These are phyloP conservation scores for Leucophenga montana DNA, from an alignment of 2,888 invertebrate genomes.

Conservation along the genomic window DNA sequence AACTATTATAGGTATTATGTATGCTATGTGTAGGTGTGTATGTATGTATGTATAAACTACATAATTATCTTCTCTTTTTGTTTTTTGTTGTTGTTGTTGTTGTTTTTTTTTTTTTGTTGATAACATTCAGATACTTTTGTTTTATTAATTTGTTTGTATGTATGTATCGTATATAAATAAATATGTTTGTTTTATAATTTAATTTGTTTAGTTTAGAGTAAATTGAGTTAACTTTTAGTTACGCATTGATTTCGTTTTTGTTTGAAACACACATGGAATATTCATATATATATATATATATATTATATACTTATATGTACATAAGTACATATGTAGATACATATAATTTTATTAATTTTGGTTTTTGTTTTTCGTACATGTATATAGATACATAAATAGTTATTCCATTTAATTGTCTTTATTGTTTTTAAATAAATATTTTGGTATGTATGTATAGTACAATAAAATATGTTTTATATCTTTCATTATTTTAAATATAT, in stretches of 20 bases:
- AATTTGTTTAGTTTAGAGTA: conserved; percentile 32
- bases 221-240: conserved; percentile 67
- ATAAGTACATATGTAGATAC: not conserved
- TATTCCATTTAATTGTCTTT: not conserved
- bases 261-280: conserved; percentile 45
- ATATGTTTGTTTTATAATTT: conserved; percentile 13
- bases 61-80: not conserved
- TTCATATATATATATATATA: not conserved
- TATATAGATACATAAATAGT: conserved; percentile 7
- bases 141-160: not conserved
- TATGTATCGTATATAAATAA: not conserved
- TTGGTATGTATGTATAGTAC: not conserved
- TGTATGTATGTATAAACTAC: too few species aligned
- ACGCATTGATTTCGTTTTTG: conserved; percentile 47
- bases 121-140: not conserved
- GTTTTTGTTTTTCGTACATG: not conserved
- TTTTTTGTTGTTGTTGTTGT: too few species aligned
- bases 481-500: conserved; percentile 37
- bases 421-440: not conserved
- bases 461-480: not conserved
- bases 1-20: too few species aligned
- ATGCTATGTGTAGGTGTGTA: too few species aligned
- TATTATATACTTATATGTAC: not conserved
- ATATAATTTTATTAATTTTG: conserved; percentile 1
- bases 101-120: not conserved